A percentile compares a stretch with the other conserved stretches of the same genome.
Conservation (phyloP, 2,113 vertebrate genomes). For the Leiothrix lutea region DNA sequence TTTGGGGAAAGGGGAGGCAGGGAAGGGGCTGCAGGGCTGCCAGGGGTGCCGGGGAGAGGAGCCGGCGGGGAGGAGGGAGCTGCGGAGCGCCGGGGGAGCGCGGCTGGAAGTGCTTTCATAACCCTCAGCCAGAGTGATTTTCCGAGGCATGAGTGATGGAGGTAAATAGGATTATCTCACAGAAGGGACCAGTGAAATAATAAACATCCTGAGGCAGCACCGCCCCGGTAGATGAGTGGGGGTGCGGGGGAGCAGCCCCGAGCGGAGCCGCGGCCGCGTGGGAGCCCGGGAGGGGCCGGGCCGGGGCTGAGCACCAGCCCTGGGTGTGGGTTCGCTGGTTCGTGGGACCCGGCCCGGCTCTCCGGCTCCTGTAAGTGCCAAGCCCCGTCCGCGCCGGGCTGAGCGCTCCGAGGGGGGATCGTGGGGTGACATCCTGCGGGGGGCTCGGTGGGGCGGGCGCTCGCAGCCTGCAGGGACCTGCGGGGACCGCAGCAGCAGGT, state of each 20-base stretch:
- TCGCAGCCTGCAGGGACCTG: background rate
- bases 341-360: background rate
- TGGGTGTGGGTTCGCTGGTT: background rate
- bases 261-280: too few relatives aligned
- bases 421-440: fast-evolving
- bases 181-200: background rate
- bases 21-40: background rate
- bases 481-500: too few relatives aligned
- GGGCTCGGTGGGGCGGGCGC: fast-evolving
- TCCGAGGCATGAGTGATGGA: background rate
- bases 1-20: background rate
- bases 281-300: background rate
- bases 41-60: background rate
- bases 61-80: background rate
- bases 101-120: background rate
- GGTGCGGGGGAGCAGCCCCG: background rate
- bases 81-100: background rate
- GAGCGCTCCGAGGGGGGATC: fast-evolving
- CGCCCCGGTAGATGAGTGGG: background rate
- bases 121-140: background rate
- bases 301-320: background rate
- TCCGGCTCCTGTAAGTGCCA: background rate
- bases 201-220: background rate
- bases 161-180: background rate
- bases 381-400: fast-evolving